phyloP scores from a whole-genome alignment of 2,797 vertebrate genomes.

The Sebastes kiyomatsui region DNA sequence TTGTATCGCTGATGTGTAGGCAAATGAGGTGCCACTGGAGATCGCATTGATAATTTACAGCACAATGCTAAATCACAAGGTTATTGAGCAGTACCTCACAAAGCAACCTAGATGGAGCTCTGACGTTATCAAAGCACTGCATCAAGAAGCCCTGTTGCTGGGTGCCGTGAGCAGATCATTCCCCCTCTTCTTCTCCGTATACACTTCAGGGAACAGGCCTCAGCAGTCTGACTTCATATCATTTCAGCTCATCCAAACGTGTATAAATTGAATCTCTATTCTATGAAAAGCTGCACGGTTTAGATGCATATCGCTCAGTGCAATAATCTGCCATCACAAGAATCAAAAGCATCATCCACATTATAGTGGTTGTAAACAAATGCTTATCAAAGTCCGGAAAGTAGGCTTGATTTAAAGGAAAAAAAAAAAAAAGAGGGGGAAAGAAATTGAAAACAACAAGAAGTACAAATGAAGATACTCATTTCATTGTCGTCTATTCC shows the following conservation, averaged over 20 bases:
- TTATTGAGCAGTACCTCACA: constrained; percentile 81
- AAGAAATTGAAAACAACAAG: not conserved
- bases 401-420: not conserved
- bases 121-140: constrained; percentile 84
- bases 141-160: constrained; percentile 79
- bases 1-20: constrained; percentile 38
- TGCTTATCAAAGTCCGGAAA: constrained; percentile 24
- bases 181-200: constrained; percentile 50
- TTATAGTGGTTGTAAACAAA: constrained; percentile 23
- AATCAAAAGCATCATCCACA: constrained; percentile 24
- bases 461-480: constrained; percentile 22
- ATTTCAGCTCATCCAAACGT: constrained; percentile 49
- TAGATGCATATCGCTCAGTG: constrained; percentile 17
- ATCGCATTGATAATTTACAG: constrained; percentile 63
- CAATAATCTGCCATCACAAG: not conserved
- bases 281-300: constrained; percentile 24
- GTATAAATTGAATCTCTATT: constrained; percentile 24
- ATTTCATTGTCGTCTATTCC: constrained; percentile 46
- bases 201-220: constrained; percentile 51
- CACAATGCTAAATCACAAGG: constrained; percentile 65
- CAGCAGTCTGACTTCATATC: constrained; percentile 52
- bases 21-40: constrained; percentile 47
- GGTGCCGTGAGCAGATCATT: constrained; percentile 74
- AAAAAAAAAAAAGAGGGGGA: not conserved
- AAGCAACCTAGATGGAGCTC: constrained; percentile 88